Conservation (phyloP, 2,113 vertebrate species). For the Nothoprocta perdicaria region DNA sequence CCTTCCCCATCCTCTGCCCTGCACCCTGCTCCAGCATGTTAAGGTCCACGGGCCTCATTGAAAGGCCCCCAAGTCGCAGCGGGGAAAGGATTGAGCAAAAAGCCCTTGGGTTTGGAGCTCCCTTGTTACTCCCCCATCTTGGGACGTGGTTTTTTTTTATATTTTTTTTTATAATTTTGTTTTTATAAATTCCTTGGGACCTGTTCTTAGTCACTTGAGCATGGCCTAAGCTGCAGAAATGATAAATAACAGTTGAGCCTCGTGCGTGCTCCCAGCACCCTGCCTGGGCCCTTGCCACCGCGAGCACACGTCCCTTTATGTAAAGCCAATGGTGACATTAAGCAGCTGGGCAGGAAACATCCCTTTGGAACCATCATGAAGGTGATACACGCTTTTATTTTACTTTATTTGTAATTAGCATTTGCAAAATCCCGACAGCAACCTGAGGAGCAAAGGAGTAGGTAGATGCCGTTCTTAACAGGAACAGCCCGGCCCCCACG, state of each 20-base stretch:
- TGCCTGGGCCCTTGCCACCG: background rate
- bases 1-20: no score
- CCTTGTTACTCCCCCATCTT: no score
- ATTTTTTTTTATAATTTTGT: no score
- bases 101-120: no score
- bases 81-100: no score
- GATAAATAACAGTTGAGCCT: background rate
- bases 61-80: no score
- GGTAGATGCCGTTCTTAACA: background rate
- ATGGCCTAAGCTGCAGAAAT: background rate
- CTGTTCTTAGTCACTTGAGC: fast-evolving
- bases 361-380: background rate
- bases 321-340: background rate
- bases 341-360: background rate
- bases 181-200: no score
- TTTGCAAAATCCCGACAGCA: background rate
- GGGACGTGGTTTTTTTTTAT: no score
- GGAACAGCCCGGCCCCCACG: background rate
- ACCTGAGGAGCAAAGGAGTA: background rate
- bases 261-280: background rate
- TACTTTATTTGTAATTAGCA: background rate
- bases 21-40: no score
- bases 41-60: no score
- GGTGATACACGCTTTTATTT: background rate
- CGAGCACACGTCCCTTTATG: background rate